Percentiles rank a stretch among this genome's conserved stretches.
phyloP scores from a whole-genome alignment of 37 sponge, comb jelly and placozoan genomes.

The Cliona cf. orientalis region DNA sequence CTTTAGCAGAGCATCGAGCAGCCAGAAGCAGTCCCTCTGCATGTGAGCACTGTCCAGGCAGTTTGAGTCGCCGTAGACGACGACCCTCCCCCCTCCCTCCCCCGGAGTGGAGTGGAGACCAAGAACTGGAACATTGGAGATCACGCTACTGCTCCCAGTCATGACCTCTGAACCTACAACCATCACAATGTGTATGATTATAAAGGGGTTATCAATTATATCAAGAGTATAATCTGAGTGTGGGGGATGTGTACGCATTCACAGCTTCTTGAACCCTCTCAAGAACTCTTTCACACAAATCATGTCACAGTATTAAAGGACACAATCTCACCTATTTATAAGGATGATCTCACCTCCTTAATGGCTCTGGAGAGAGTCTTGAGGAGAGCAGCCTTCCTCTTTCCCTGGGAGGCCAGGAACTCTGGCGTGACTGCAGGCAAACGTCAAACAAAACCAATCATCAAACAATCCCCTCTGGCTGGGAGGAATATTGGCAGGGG shows the following conservation, averaged over 20 bases:
- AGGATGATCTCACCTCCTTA: conserved; percentile 80
- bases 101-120: conserved; percentile 81
- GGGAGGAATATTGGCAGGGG: no score
- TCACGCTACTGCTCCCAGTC: conserved; percentile 21
- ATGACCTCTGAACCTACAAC: conserved; percentile 78
- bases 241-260: no score
- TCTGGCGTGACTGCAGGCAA: conserved; percentile 43
- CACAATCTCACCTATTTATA: no score
- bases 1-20: conserved; percentile 61
- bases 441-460: background rate
- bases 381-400: conserved; percentile 23
- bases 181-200: no score
- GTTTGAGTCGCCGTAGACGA: conserved; percentile 94
- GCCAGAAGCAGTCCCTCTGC: conserved; percentile 87
- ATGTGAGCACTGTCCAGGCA: conserved; percentile 96
- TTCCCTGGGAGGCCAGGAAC: conserved; percentile 44
- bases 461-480: background rate
- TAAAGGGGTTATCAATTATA: no score
- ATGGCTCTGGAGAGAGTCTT: conserved; percentile 62
- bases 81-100: conserved; percentile 73
- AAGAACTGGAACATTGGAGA: conserved; percentile 76
- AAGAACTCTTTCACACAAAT: no score
- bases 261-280: no score
- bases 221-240: no score
- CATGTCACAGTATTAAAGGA: no score